phyloP scores from a whole-genome alignment of 2,888 invertebrate species.

The Sepioteuthis lessoniana region DNA sequence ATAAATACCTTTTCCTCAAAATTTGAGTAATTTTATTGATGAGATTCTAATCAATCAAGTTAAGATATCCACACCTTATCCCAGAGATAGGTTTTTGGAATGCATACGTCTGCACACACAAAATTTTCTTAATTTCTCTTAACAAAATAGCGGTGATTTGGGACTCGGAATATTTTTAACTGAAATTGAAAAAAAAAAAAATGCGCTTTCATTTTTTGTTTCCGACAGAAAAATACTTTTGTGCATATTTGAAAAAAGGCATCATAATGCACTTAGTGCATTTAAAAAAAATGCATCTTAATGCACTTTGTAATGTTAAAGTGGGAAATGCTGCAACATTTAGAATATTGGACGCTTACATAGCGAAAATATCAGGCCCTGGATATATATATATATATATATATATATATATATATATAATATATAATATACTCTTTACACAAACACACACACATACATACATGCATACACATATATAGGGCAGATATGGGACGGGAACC shows the following conservation, averaged over 20 bases:
- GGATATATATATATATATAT: background rate
- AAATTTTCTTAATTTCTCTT: background rate
- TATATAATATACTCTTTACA: too few relatives aligned
- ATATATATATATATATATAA: too few relatives aligned
- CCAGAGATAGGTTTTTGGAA: background rate
- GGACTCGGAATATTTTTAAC: background rate
- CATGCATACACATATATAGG: too few relatives aligned
- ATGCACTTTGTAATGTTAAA: too few relatives aligned
- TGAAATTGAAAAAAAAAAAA: background rate
- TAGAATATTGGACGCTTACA: background rate
- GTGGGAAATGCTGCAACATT: background rate
- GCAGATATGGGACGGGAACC: too few relatives aligned
- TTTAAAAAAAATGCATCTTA: background rate
- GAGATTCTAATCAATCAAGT: background rate
- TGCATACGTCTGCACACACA: background rate
- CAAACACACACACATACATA: background rate
- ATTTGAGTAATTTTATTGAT: background rate
- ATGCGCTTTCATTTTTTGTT: background rate
- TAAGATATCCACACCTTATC: background rate
- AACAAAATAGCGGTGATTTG: background rate
- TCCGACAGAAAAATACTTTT: background rate
- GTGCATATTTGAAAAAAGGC: background rate
- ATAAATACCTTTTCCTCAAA: background rate
- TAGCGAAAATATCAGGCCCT: background rate
- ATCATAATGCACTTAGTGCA: background rate